A percentile compares a stretch with the other conserved stretches of the same genome.
Conservation (phyloP, 1,140 invertebrate species). For the Oncopodura yosiiana region DNA sequence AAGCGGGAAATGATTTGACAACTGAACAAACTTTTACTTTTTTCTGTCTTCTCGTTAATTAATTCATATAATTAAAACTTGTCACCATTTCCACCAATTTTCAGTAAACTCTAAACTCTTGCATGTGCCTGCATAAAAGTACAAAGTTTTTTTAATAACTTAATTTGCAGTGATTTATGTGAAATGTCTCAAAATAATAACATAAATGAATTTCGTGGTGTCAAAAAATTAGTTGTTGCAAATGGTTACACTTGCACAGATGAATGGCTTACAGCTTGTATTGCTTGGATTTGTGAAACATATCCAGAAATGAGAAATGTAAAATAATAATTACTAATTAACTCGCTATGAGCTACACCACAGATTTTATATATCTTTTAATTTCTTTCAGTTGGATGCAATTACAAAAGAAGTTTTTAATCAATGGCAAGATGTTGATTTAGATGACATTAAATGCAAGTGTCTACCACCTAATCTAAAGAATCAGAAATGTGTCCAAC, state of each 20-base stretch:
- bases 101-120: neutral
- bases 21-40: too few relatives aligned
- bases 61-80: neutral
- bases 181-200: neutral
- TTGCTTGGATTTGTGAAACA: conserved; percentile 22
- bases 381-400: neutral
- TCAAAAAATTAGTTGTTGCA: conserved; percentile 7
- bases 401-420: conserved; percentile 36
- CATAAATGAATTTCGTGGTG: neutral
- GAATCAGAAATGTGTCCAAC: conserved; percentile 39
- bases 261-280: conserved; percentile 25
- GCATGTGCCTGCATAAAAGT: neutral
- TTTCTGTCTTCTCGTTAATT: neutral
- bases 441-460: conserved; percentile 47
- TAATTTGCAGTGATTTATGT: neutral
- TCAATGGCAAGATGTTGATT: conserved; percentile 55
- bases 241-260: conserved; percentile 11
- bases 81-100: too few relatives aligned
- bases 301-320: neutral
- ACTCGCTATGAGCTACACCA: neutral
- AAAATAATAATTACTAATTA: neutral
- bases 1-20: too few relatives aligned
- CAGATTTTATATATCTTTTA: neutral
- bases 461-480: conserved; percentile 48
- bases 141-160: neutral